Evolutionary conservation across 2,888 invertebrate species (phyloP).

Genomic region (Brachypterus glaber): DNA sequence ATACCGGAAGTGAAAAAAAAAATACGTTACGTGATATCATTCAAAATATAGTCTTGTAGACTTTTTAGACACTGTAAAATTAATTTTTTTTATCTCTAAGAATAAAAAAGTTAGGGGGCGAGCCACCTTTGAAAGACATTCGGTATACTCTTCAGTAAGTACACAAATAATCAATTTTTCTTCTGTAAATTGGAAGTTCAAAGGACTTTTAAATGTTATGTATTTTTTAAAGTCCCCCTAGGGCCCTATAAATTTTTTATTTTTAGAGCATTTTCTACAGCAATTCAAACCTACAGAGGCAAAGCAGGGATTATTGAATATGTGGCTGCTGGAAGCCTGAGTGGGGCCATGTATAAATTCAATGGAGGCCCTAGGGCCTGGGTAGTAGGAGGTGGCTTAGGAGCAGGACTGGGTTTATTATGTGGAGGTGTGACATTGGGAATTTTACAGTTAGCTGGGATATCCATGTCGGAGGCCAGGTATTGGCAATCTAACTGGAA

Average conservation of each 20-base stretch:
- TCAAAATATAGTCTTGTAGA: no score
- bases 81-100: no score
- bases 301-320: slow-evolving; percentile 60
- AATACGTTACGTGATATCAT: no score
- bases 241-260: slow-evolving; percentile 1
- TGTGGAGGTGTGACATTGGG: slow-evolving; percentile 49
- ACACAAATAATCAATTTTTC: slow-evolving; percentile 8
- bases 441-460: slow-evolving; percentile 49
- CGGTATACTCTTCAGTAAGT: slow-evolving; percentile 5
- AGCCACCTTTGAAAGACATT: no score
- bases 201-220: no score
- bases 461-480: slow-evolving; percentile 55
- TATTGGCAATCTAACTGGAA: slow-evolving; percentile 49
- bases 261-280: slow-evolving; percentile 54
- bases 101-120: no score
- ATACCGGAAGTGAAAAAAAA: no score
- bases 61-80: no score
- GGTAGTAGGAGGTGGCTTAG: slow-evolving; percentile 55
- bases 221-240: no score
- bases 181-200: no score
- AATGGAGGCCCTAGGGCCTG: slow-evolving; percentile 59
- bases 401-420: slow-evolving; percentile 50
- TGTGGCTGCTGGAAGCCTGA: slow-evolving; percentile 51
- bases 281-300: slow-evolving; percentile 56
- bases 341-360: slow-evolving; percentile 59